Percentiles rank a stretch among this genome's conserved stretches.
Conservation (phyloP, 2,113 vertebrate genomes). For the Ardeotis arabs region DNA sequence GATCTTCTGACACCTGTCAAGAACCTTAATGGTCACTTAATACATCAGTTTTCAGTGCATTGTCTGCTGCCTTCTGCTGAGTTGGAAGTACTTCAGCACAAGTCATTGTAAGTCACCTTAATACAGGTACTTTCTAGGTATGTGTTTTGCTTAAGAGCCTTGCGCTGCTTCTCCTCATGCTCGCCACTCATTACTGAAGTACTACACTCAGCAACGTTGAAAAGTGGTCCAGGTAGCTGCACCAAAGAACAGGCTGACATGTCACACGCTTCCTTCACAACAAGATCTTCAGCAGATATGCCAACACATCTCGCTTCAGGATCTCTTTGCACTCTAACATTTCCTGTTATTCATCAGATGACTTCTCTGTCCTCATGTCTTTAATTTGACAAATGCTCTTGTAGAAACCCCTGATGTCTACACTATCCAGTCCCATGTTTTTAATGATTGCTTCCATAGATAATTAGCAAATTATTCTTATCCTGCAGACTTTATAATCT, state of each 20-base stretch:
- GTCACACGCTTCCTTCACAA: neutral
- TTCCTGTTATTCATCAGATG: neutral
- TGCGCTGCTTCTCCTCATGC: fast-evolving
- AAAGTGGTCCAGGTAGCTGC: neutral
- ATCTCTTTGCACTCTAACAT: neutral
- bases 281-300: neutral
- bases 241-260: neutral
- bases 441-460: neutral
- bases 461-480: neutral
- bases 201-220: neutral
- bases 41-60: neutral
- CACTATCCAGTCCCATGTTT: neutral
- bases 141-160: neutral
- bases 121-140: neutral
- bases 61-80: neutral
- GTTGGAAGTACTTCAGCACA: neutral
- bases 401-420: neutral
- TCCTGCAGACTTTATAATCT: neutral
- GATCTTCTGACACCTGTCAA: neutral
- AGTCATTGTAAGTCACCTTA: neutral
- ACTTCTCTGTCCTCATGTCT: neutral
- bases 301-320: neutral
- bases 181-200: neutral
- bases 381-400: neutral
- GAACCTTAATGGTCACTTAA: neutral